Percentiles rank a stretch among this genome's conserved stretches.
These are phyloP conservation scores for Drosophila pachea DNA, from an alignment of 1,140 invertebrate genomes.

Conservation along the genomic window DNA sequence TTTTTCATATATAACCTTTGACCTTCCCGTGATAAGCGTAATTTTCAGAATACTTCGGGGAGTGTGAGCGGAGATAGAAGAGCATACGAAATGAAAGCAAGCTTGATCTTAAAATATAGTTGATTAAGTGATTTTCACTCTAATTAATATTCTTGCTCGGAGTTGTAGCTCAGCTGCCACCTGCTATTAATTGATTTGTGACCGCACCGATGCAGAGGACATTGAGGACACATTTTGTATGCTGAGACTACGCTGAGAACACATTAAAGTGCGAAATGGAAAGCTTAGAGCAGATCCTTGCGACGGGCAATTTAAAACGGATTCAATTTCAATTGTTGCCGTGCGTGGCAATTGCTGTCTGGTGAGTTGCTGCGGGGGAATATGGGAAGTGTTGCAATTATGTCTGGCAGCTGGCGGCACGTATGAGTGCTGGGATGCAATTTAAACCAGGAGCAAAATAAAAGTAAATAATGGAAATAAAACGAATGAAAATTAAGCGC, in stretches of 20 bases:
- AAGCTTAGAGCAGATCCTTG: not conserved
- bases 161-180: no score
- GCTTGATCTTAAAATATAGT: no score
- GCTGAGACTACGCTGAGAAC: no score
- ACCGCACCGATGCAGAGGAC: not conserved
- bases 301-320: conserved; percentile 13
- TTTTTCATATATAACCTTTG: no score
- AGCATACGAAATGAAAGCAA: no score
- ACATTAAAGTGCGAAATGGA: not conserved
- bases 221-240: not conserved
- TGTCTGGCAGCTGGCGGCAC: conserved; percentile 30
- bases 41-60: no score
- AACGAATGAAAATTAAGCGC: conserved; percentile 60
- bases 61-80: no score
- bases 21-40: no score
- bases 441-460: conserved; percentile 53
- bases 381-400: conserved; percentile 22
- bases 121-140: no score
- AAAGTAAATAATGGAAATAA: conserved; percentile 54
- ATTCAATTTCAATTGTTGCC: conserved; percentile 59
- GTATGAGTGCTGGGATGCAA: conserved; percentile 46
- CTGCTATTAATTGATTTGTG: no score
- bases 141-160: no score
- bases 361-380: not conserved
- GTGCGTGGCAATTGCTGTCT: conserved; percentile 22